These are phyloP conservation scores for Clarias laeviceps DNA, from an alignment of 2,797 vertebrate species.

Conservation along the genomic window DNA sequence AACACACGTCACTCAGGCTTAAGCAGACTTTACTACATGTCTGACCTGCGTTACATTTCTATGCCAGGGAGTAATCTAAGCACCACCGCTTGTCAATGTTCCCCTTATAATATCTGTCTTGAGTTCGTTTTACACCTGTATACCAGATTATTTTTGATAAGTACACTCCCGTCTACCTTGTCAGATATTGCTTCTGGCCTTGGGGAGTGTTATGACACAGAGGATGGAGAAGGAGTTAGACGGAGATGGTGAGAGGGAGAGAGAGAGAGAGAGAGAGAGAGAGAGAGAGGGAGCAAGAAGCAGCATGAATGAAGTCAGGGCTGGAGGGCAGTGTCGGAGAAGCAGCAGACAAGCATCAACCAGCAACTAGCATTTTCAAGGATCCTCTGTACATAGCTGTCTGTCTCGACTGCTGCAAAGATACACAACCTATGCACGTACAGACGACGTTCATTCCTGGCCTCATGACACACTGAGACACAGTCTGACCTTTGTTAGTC, in stretches of 20 bases:
- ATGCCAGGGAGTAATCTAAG: constrained; percentile 48
- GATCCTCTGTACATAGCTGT: constrained; percentile 51
- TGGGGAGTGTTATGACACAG: constrained; percentile 77
- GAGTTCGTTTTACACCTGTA: constrained; percentile 47
- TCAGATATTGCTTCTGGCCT: constrained; percentile 64
- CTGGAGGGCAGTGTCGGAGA: constrained; percentile 63
- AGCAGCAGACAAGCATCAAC: constrained; percentile 74
- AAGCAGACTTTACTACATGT: constrained; percentile 15
- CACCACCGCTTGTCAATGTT: constrained; percentile 46
- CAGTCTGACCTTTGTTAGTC: neutral
- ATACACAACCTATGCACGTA: neutral
- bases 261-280: constrained; percentile 68
- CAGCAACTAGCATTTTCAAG: constrained; percentile 52
- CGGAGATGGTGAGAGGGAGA: constrained; percentile 42
- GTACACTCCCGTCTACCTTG: constrained; percentile 16
- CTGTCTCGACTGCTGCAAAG: constrained; percentile 58
- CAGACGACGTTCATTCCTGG: neutral
- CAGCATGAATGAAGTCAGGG: constrained; percentile 74
- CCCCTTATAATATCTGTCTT: constrained; percentile 43
- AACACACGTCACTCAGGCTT: constrained; percentile 42
- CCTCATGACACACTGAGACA: neutral
- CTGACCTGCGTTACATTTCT: neutral
- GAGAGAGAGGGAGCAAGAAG: constrained; percentile 72
- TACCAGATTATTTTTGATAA: constrained; percentile 26
- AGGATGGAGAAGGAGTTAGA: constrained; percentile 61